These are phyloP conservation scores for Mnemiopsis leidyi DNA, from an alignment of 37 sponge, comb jelly and placozoan genomes.

Conservation along the genomic window DNA sequence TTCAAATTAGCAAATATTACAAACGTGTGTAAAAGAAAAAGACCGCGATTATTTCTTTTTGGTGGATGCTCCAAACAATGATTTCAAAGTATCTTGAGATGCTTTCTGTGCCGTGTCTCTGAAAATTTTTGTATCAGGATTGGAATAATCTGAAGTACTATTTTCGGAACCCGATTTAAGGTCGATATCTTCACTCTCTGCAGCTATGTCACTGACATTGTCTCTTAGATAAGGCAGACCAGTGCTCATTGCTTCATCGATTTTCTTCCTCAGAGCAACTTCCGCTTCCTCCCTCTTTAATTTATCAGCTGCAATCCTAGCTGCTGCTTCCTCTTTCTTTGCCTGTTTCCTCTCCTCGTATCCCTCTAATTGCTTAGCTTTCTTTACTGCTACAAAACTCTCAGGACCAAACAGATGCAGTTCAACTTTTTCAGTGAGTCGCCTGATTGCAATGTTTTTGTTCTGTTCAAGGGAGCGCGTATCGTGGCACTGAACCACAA, in stretches of 20 bases:
- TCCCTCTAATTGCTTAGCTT: not conserved
- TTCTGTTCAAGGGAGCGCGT: not conserved
- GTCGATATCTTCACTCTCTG: no score
- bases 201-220: no score
- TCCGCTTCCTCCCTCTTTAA: not conserved
- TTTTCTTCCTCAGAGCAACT: not conserved
- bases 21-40: no score
- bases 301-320: not conserved
- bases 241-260: not conserved
- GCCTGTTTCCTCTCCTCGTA: not conserved
- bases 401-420: not conserved
- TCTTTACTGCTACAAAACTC: constrained; percentile 31
- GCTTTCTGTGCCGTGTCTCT: not conserved
- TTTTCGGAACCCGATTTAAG: no score
- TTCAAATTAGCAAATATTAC: no score
- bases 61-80: not conserved
- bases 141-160: no score
- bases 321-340: not conserved
- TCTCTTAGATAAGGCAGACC: not conserved
- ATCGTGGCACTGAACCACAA: constrained; percentile 28
- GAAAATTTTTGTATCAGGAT: not conserved
- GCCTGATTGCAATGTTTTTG: not conserved
- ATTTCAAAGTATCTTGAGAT: not conserved
- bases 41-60: not conserved
- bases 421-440: constrained; percentile 52